Conservation (phyloP, 2,888 invertebrate species). For the Clepsis dumicolana region DNA sequence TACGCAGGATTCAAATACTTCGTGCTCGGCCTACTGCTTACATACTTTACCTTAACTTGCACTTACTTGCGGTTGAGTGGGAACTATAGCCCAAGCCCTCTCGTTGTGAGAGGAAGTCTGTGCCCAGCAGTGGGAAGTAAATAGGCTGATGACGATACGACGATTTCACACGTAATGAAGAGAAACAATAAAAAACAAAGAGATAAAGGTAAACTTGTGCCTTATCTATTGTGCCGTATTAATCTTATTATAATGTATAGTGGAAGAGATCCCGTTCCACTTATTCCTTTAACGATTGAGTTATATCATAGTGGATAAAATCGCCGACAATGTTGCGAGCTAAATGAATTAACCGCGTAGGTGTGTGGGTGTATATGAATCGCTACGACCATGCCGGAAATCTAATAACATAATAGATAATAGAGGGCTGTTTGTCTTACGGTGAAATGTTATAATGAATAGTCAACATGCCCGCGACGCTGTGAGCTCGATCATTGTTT, state of each 20-base stretch:
- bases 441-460: constrained; percentile 81
- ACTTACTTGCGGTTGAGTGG: too few relatives aligned
- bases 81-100: too few relatives aligned
- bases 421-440: constrained; percentile 73
- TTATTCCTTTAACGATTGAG: constrained; percentile 6
- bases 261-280: neutral
- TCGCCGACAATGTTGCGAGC: constrained; percentile 20
- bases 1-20: too few relatives aligned
- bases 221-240: neutral
- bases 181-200: neutral
- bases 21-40: too few relatives aligned
- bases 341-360: constrained; percentile 49
- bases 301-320: constrained; percentile 20
- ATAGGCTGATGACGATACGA: too few relatives aligned
- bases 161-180: too few relatives aligned
- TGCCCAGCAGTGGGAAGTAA: too few relatives aligned
- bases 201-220: neutral
- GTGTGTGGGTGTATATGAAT: constrained; percentile 62
- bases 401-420: constrained; percentile 75
- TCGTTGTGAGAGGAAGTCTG: too few relatives aligned
- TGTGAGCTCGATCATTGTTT: constrained; percentile 68
- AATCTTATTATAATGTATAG: too few relatives aligned
- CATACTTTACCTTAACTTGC: too few relatives aligned
- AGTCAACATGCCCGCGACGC: constrained; percentile 73
- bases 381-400: constrained; percentile 67